phyloP scores from a whole-genome alignment of 37 sponge, comb jelly and placozoan genomes.

The Amphimedon queenslandica region DNA sequence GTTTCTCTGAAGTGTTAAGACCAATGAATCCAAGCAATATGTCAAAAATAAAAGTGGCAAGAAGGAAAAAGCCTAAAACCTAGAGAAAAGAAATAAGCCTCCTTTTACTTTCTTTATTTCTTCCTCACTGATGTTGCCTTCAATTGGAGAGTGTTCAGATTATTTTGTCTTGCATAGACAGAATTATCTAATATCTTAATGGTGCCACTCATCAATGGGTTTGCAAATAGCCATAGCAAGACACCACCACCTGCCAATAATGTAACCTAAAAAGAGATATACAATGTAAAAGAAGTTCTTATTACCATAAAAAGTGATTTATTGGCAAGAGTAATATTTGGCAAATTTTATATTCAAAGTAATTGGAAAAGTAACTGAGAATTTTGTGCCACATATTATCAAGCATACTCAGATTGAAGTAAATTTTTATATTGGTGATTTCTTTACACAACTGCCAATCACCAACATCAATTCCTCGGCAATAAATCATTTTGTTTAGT shows the following conservation, averaged over 20 bases:
- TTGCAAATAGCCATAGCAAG: conserved; percentile 34
- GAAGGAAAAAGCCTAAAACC: conserved; percentile 39
- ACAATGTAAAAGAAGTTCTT: no score
- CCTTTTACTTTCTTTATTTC: not conserved
- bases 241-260: conserved; percentile 9
- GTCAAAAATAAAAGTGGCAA: conserved; percentile 31
- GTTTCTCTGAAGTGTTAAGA: not conserved
- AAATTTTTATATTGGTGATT: no score
- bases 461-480: no score
- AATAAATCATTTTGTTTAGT: no score
- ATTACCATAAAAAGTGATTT: no score
- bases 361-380: not conserved
- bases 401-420: no score
- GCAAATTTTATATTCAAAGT: no score
- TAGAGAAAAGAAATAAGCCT: conserved; percentile 1
- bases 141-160: conserved; percentile 18
- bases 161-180: conserved; percentile 19
- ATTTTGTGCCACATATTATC: no score
- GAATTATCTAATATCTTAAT: conserved; percentile 15
- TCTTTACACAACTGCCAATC: no score
- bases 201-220: conserved; percentile 53
- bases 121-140: conserved; percentile 44
- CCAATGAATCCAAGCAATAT: conserved; percentile 37
- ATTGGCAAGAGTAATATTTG: no score
- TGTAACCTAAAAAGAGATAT: no score